Percentiles rank a stretch among this genome's conserved stretches.
Conservation (phyloP, 2,888 invertebrate genomes). For the Lasioglossum marginatum region DNA sequence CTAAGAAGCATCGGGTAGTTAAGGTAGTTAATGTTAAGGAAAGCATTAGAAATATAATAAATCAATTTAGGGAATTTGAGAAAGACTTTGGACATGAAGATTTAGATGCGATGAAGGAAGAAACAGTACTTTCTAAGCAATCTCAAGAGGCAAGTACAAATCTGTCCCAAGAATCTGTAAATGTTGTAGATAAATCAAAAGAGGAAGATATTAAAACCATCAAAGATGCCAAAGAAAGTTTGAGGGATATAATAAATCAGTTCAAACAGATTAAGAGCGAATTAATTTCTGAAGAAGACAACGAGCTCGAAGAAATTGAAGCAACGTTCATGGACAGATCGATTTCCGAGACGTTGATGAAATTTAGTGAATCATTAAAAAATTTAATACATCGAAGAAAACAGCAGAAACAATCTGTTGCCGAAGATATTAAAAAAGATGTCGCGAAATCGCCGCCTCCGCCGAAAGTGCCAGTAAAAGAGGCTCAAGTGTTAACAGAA, state of each 20-base stretch:
- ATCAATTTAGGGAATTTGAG: conserved; percentile 82
- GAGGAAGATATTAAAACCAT: conserved; percentile 57
- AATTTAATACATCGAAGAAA: conserved; percentile 77
- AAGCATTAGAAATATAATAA: conserved; percentile 81
- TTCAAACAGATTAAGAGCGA: conserved; percentile 80
- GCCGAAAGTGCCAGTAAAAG: conserved; percentile 5
- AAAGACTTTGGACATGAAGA: conserved; percentile 77
- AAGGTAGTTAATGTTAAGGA: conserved; percentile 74
- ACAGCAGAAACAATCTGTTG: conserved; percentile 70
- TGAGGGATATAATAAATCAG: conserved; percentile 81
- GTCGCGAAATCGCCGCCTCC: conserved; percentile 22
- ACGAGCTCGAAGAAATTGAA: conserved; percentile 78
- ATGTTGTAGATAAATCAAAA: conserved; percentile 62
- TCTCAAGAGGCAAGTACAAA: conserved; percentile 44
- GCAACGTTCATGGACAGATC: conserved; percentile 77
- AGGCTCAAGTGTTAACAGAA: conserved; percentile 21
- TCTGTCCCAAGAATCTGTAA: conserved; percentile 55
- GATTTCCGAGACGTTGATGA: conserved; percentile 79
- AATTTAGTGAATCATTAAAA: conserved; percentile 80
- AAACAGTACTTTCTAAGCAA: conserved; percentile 8
- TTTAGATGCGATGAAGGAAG: conserved; percentile 55
- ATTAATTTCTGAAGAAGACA: conserved; percentile 78
- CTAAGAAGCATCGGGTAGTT: conserved; percentile 47
- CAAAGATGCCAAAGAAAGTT: conserved; percentile 77
- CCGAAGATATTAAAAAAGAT: conserved; percentile 72